phyloP scores from a whole-genome alignment of 2,888 invertebrate genomes.

The Ophraella communa region DNA sequence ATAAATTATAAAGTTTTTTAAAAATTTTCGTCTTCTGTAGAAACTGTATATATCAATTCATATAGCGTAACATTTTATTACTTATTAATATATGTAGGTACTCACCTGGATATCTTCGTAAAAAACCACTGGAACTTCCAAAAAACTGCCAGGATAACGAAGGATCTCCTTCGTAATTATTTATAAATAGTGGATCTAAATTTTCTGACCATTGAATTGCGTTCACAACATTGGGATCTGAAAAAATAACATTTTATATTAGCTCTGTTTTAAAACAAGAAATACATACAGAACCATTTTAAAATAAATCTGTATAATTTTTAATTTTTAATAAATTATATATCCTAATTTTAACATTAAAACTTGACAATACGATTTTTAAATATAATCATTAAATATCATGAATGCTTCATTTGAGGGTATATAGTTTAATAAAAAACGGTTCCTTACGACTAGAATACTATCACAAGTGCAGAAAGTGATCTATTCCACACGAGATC shows the following conservation, averaged over 20 bases:
- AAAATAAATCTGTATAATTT: too few relatives aligned
- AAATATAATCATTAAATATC: not conserved
- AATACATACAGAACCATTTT: too few relatives aligned
- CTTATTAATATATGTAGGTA: conserved; percentile 50
- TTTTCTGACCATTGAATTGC: conserved; percentile 95
- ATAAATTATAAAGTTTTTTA: too few relatives aligned
- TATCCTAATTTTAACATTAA: too few relatives aligned
- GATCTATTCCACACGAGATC: too few relatives aligned
- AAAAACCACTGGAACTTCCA: conserved; percentile 94
- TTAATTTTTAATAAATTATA: too few relatives aligned
- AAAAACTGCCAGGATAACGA: conserved; percentile 98
- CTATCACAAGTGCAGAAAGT: too few relatives aligned
- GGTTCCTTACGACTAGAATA: too few relatives aligned
- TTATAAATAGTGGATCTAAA: conserved; percentile 86
- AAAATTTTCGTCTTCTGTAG: too few relatives aligned
- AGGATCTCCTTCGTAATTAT: conserved; percentile 89
- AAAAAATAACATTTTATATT: conserved; percentile 37
- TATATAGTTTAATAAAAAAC: not conserved
- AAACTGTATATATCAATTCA: too few relatives aligned
- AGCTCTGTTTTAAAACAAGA: not conserved
- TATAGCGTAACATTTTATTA: too few relatives aligned
- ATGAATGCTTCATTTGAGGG: not conserved
- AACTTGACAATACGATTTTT: too few relatives aligned
- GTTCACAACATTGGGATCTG: conserved; percentile 82
- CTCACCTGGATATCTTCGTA: conserved; percentile 91